Conservation (phyloP, 2,888 invertebrate species). For the Noctua janthina region DNA sequence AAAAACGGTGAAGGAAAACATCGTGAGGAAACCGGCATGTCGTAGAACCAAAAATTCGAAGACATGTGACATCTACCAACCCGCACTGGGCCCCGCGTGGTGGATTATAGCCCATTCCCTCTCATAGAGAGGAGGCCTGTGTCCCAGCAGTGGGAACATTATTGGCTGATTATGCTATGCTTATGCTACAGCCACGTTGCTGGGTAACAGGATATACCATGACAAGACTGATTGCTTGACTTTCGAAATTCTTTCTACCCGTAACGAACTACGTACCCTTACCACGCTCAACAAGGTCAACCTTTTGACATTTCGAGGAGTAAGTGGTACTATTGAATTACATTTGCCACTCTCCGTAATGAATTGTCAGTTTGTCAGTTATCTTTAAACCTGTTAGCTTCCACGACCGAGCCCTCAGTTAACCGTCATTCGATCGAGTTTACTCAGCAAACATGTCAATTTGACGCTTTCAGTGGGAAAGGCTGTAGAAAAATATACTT, state of each 20-base stretch:
- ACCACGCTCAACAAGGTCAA: neutral
- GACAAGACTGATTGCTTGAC: neutral
- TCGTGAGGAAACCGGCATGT: no score
- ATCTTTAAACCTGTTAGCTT: slow-evolving; percentile 18
- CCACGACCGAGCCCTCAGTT: slow-evolving; percentile 19
- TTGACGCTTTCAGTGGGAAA: slow-evolving; percentile 3
- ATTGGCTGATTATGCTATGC: no score
- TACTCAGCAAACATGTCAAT: slow-evolving; percentile 39
- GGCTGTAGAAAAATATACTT: neutral
- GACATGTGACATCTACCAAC: no score
- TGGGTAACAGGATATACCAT: neutral
- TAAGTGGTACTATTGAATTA: slow-evolving; percentile 20
- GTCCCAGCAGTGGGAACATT: no score
- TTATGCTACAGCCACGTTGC: neutral
- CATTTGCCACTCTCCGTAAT: slow-evolving; percentile 37
- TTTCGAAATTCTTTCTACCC: neutral
- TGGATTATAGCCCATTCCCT: no score
- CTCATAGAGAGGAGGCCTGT: no score
- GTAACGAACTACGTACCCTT: neutral
- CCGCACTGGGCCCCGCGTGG: no score
- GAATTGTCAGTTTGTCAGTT: slow-evolving; percentile 1
- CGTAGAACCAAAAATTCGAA: no score
- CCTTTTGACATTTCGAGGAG: slow-evolving; percentile 1
- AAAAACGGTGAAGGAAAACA: no score
- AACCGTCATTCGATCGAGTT: slow-evolving; percentile 29